Evolutionary conservation across 2,797 vertebrate genomes (phyloP).

Genomic region (Tauraco hartlaubi): DNA sequence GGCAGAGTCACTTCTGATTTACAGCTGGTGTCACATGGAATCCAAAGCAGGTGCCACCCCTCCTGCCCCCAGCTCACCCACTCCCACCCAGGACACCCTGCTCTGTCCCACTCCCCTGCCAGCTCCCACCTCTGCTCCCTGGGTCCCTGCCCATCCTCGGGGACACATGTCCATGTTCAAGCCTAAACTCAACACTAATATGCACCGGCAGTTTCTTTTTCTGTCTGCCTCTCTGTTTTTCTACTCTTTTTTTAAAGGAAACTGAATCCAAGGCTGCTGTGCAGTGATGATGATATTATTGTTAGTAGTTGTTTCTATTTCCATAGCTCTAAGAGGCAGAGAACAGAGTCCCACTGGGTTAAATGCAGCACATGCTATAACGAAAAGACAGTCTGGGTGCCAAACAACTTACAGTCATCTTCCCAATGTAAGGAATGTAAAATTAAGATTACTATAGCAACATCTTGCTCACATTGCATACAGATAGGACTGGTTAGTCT

Average conservation of each 20-base stretch:
- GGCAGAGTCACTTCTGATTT: not conserved
- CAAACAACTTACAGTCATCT: slow-evolving; percentile 28
- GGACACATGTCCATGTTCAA: accelerated
- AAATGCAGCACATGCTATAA: slow-evolving; percentile 10
- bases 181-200: not conserved
- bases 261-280: not conserved
- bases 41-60: not conserved
- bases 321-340: not conserved
- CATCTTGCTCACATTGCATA: not conserved
- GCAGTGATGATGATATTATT: not conserved
- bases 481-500: slow-evolving; percentile 19
- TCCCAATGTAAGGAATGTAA: slow-evolving; percentile 26
- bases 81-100: not conserved
- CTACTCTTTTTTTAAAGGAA: not conserved
- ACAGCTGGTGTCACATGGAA: not conserved
- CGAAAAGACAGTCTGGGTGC: slow-evolving; percentile 27
- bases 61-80: accelerated
- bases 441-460: slow-evolving; percentile 67
- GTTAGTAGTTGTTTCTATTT: slow-evolving; percentile 38
- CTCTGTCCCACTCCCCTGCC: not conserved
- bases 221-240: not conserved
- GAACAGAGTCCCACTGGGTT: slow-evolving; percentile 26
- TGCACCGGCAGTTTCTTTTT: not conserved
- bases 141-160: not conserved
- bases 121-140: not conserved